Percentiles rank a stretch among this genome's conserved stretches.
Conservation (phyloP, 2,888 invertebrate genomes). For the Drosophila birchii region DNA sequence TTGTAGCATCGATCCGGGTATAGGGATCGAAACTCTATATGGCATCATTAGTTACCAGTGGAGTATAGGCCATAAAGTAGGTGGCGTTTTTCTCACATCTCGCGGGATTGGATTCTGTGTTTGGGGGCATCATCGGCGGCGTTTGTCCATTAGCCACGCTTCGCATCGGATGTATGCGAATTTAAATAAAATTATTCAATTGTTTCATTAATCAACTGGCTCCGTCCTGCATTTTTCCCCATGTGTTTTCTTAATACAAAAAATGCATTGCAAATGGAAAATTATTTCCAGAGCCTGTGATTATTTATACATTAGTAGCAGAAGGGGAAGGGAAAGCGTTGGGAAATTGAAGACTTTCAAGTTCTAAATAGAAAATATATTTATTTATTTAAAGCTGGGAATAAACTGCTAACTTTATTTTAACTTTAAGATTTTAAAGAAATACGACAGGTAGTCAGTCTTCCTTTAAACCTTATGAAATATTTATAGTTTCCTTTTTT, state of each 20-base stretch:
- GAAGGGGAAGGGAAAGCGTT: background rate
- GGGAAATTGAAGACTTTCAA: background rate
- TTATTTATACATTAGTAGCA: constrained; percentile 29
- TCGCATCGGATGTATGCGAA: constrained; percentile 77
- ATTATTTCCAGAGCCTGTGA: constrained; percentile 49
- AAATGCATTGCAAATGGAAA: constrained; percentile 58
- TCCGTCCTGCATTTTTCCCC: constrained; percentile 40
- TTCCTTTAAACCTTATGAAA: background rate
- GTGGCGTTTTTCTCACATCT: constrained; percentile 74
- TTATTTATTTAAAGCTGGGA: background rate
- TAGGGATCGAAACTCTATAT: constrained; percentile 18
- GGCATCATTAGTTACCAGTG: constrained; percentile 32
- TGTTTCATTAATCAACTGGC: constrained; percentile 69
- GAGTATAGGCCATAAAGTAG: constrained; percentile 55
- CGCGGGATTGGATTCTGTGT: constrained; percentile 26
- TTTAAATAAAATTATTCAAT: constrained; percentile 79
- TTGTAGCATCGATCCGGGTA: constrained; percentile 55
- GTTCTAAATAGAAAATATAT: background rate
- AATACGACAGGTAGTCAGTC: background rate
- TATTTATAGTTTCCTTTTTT: background rate
- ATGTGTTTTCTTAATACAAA: constrained; percentile 9
- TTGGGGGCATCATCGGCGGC: constrained; percentile 58
- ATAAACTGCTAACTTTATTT: background rate
- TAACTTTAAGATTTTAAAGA: background rate
- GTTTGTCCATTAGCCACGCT: constrained; percentile 71